Percentiles rank a stretch among this genome's conserved stretches.
Evolutionary conservation across 2,797 vertebrate species (phyloP).

Genomic region (Saguinus oedipus): DNA sequence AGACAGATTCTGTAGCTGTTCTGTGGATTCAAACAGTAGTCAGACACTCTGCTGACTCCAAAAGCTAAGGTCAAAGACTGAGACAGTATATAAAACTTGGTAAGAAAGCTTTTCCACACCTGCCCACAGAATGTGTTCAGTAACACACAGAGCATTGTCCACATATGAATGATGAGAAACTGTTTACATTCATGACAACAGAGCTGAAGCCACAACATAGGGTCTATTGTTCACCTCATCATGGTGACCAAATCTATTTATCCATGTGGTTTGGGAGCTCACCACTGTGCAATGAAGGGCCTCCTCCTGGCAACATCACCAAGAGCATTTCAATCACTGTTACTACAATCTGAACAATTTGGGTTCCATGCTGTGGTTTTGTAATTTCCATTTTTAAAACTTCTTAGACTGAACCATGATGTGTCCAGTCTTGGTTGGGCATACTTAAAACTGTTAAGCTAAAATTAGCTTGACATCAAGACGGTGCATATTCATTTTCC

Average conservation of each 20-base stretch:
- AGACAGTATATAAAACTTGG: neutral
- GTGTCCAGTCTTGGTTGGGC: slow-evolving; percentile 69
- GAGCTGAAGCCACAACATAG: slow-evolving; percentile 72
- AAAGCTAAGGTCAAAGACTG: slow-evolving; percentile 35
- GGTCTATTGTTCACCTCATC: slow-evolving; percentile 67
- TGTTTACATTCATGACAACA: neutral
- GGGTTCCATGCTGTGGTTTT: slow-evolving; percentile 82
- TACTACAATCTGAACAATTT: slow-evolving; percentile 74
- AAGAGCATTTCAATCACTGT: slow-evolving; percentile 73
- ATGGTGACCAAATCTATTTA: slow-evolving; percentile 66
- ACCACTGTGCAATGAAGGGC: slow-evolving; percentile 53
- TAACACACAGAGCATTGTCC: slow-evolving; percentile 54
- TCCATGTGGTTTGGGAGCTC: slow-evolving; percentile 51
- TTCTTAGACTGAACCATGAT: slow-evolving; percentile 71
- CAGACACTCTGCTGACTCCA: neutral
- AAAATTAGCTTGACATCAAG: slow-evolving; percentile 81
- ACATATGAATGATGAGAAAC: neutral
- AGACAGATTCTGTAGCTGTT: slow-evolving; percentile 71
- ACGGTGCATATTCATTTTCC: slow-evolving; percentile 77
- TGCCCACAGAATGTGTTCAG: neutral
- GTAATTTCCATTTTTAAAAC: slow-evolving; percentile 79
- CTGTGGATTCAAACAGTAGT: slow-evolving; percentile 75
- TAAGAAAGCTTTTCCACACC: slow-evolving; percentile 45
- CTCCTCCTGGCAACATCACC: slow-evolving; percentile 67
- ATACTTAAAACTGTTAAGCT: slow-evolving; percentile 79